Conservation (phyloP, 2,113 vertebrate genomes). For the Istiophorus platypterus region DNA sequence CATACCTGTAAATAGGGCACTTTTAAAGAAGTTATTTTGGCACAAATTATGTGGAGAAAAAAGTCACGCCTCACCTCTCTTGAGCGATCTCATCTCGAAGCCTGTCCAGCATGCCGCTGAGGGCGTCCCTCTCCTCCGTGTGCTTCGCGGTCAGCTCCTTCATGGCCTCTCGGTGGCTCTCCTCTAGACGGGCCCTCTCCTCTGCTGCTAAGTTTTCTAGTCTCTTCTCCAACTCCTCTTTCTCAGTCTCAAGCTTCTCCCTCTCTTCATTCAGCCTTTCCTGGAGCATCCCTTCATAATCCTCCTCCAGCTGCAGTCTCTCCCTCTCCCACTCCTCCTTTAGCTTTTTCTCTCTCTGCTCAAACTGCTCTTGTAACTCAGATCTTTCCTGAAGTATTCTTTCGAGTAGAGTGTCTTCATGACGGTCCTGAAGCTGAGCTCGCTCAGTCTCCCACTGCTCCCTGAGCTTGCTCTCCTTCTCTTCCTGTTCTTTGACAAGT, state of each 20-base stretch:
- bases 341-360: conserved; percentile 72
- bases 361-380: conserved; percentile 64
- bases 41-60: background rate
- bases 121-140: conserved; percentile 82
- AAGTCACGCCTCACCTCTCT: conserved; percentile 88
- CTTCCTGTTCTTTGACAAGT: conserved; percentile 79
- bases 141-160: conserved; percentile 80
- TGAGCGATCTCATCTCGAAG: conserved; percentile 86
- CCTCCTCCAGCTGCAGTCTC: conserved; percentile 78
- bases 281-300: conserved; percentile 81
- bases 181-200: conserved; percentile 74
- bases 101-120: conserved; percentile 82
- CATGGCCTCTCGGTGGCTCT: conserved; percentile 78
- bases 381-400: conserved; percentile 65
- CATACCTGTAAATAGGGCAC: background rate
- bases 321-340: conserved; percentile 82
- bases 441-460: conserved; percentile 81
- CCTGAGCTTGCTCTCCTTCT: conserved; percentile 70
- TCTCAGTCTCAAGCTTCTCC: conserved; percentile 58
- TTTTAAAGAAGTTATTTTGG: background rate
- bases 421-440: conserved; percentile 70
- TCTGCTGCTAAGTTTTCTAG: conserved; percentile 74
- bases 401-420: conserved; percentile 77
- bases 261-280: conserved; percentile 77
- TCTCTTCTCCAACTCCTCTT: conserved; percentile 74